Evolutionary conservation across 2,797 vertebrate species (phyloP).

Genomic region (Perodicticus potto): DNA sequence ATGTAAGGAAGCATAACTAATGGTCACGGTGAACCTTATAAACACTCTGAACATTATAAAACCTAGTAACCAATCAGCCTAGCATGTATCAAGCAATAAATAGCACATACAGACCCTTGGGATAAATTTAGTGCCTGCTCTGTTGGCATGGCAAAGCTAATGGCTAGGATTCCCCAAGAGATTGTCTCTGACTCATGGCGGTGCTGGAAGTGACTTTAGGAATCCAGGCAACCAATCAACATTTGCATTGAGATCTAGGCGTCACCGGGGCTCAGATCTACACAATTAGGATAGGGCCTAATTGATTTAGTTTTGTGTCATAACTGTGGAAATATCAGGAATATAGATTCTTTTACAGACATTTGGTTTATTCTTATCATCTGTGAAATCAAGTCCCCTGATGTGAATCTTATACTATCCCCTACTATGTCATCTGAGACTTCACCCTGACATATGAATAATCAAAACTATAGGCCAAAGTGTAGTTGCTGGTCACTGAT

Average conservation of each 20-base stretch:
- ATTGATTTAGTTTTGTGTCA: not conserved
- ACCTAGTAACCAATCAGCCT: not conserved
- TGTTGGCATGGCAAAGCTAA: not conserved
- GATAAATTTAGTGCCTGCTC: not conserved
- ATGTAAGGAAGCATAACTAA: not conserved
- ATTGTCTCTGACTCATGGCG: not conserved
- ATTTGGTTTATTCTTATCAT: not conserved
- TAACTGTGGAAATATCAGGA: conserved; percentile 7
- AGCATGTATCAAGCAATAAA: not conserved
- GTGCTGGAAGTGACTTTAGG: not conserved
- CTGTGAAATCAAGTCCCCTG: not conserved
- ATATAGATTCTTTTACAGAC: not conserved
- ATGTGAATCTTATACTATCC: not conserved
- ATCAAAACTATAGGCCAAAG: not conserved
- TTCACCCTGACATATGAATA: not conserved
- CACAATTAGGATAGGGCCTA: not conserved
- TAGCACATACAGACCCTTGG: not conserved
- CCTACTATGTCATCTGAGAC: not conserved
- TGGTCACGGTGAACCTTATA: not conserved
- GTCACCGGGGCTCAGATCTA: conserved; percentile 12
- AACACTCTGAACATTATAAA: not conserved
- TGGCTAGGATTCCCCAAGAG: not conserved
- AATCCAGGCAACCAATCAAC: not conserved
- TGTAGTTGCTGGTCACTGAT: not conserved
- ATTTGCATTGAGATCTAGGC: not conserved